Evolutionary conservation across 2,113 vertebrate species (phyloP).

Genomic region (Callocephalon fimbriatum): DNA sequence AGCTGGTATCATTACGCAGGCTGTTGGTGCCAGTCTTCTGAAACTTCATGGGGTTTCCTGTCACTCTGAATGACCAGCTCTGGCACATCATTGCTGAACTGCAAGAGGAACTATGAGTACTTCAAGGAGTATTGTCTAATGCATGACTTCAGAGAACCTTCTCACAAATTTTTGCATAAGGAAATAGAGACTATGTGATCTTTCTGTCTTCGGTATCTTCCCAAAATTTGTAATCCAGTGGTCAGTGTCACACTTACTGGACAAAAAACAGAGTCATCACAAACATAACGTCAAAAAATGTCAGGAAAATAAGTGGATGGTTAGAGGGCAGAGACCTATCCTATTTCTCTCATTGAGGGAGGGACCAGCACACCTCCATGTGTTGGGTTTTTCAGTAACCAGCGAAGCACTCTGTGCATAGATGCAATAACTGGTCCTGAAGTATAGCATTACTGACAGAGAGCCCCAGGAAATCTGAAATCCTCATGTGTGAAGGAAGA

Average conservation of each 20-base stretch:
- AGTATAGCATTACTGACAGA: background rate
- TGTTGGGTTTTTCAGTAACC: background rate
- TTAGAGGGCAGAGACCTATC: background rate
- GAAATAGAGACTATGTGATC: background rate
- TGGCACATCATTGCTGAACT: background rate
- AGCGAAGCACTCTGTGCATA: background rate
- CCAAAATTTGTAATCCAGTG: background rate
- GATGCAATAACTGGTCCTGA: background rate
- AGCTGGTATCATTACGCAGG: background rate
- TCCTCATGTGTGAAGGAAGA: background rate
- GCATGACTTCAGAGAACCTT: background rate
- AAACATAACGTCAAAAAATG: background rate
- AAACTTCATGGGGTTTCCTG: background rate
- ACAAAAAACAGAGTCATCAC: background rate
- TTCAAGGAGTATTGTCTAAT: background rate
- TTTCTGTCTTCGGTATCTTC: background rate
- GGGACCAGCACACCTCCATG: accelerated
- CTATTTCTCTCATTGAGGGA: background rate
- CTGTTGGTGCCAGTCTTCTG: background rate
- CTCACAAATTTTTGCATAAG: background rate
- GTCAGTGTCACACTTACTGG: background rate
- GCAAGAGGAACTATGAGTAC: background rate
- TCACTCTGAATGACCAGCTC: background rate
- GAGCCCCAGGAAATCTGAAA: background rate
- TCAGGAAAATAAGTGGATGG: background rate